Base-by-base conservation (phyloP, 1,140 invertebrate genomes). In the Calosoma granatense region DNA sequence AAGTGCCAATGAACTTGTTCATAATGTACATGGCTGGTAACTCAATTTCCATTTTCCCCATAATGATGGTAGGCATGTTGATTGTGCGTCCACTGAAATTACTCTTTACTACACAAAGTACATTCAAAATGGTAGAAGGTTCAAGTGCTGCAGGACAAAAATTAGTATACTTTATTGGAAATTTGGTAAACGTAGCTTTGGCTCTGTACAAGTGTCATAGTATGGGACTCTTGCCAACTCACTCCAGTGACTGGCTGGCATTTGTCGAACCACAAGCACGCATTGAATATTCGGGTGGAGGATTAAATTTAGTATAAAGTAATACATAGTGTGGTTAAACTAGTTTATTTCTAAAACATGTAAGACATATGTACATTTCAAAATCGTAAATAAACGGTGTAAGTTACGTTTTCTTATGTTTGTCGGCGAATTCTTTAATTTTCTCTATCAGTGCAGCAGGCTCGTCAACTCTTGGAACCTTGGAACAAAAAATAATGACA, bases 41-140 rank as follows among this genome's bases (percentile, higher is more conserved):
- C 74, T 96, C 95, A 0, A 98, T 99, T 66, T 98, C 94, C 0
- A 98, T 99, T 62, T 98, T 99, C 68, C 97, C 97, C 1, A 98
- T 99, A n/a, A 99, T 99, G 97, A 99, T 99, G 96, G 93, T 99
- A 17, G 94, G 94, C 30, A 99, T 99, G 97, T 82, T 98, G 70
- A 90, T 98, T 60, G 87, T 98, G 58, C 78, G 94, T 62, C 95
- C 95, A 14, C 85, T 99, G 1, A 96, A 98, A 75, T 93, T 95
- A 6, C 77, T 99, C 17, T 93, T 97, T 69, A 79, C 90, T 1
- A 86, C 93, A 56, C 88, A 92, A 69, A 83, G 86, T 60, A 93
- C 93, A 51, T 98, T 98, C 66, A 96, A 96, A 76, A 86, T 93
- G 74, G 92, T 97, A 58, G 94, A 97, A 78, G 94, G 94, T n/a